Base-by-base conservation (phyloP, 1,140 invertebrate species). In the Probaryconus sp. region DNA sequence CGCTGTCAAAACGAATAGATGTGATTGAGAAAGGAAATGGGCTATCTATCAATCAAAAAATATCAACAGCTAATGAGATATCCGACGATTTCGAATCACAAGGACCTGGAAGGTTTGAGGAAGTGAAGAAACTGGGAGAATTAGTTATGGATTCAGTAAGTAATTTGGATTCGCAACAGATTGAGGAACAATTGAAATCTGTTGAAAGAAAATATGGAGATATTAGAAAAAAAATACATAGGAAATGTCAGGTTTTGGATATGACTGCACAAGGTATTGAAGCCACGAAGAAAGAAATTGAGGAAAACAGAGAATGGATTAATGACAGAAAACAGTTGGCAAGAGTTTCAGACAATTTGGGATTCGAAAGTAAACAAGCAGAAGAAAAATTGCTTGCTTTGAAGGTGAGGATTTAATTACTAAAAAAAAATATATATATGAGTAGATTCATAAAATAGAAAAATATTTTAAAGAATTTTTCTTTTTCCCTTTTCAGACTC, bases 81-180 rank as follows among this genome's bases (percentile, higher is more conserved):
- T 89, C 89, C 13, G 82, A 86, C 1, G 93, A 95, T 78, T 94
- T 93, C 75, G 91, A 93, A 56, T 89, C 89, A 61, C 88, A 92
- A 74, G 92, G 92, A 5, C 91, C 93, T 0, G 77, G 89, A 90
- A 74, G 90, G 76, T 83, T 94, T 17, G 90, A 91, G 14, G 90
- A 91, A 61, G 89, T 95, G 0, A 94, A 93, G 75, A 85, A 87
- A 33, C 88, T 94, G 17, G 93, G 91, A 0, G 84, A 90, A 5
- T 88, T 93, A 83, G 93, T 95, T 17, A 93, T 92, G 42, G 92
- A 94, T 53, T 91, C 94, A 24, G 93, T 95, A 1, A 95, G 93
- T 81, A 95, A 94, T 84, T 86, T 95, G 30, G 96, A 97, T 83
- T 93, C 93, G 0, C 95, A 97, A 75, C 94, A 97, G 84, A 92